Conservation (phyloP, 2,888 invertebrate species). For the Ecliptopera silaceata region DNA sequence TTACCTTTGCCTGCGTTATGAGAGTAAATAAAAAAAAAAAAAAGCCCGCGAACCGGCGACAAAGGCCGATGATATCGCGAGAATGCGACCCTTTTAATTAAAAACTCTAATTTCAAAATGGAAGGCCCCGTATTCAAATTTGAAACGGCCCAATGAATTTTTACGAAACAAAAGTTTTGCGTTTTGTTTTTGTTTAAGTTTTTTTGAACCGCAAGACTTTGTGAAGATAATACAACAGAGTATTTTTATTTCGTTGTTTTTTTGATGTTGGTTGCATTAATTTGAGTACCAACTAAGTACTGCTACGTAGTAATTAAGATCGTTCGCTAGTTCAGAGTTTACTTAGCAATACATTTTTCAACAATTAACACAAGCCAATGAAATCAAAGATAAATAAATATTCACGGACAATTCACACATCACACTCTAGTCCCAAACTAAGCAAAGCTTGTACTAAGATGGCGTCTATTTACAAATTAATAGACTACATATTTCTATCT, state of each 20-base stretch:
- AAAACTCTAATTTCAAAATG: conserved; percentile 57
- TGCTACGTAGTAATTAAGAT: background rate
- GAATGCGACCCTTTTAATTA: conserved; percentile 56
- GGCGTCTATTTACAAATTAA: too few species aligned
- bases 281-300: background rate
- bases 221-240: conserved; percentile 16
- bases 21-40: conserved; percentile 36
- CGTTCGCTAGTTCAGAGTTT: background rate
- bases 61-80: conserved; percentile 53
- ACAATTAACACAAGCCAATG: too few species aligned
- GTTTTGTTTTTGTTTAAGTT: conserved; percentile 25
- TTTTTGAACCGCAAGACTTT: conserved; percentile 24
- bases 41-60: conserved; percentile 45
- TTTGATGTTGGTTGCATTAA: background rate
- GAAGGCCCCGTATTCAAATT: conserved; percentile 42
- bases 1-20: conserved; percentile 42
- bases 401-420: too few species aligned
- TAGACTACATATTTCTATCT: too few species aligned
- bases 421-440: too few species aligned
- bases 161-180: conserved; percentile 38
- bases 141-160: conserved; percentile 40
- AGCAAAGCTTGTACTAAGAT: too few species aligned
- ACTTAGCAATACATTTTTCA: too few species aligned
- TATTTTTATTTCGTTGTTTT: conserved; percentile 1
- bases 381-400: too few species aligned